Evolutionary conservation across 2,797 vertebrate genomes (phyloP), one percentile per base, ranked within the genome.

Genomic region (Ceyx erithaca): DNA sequence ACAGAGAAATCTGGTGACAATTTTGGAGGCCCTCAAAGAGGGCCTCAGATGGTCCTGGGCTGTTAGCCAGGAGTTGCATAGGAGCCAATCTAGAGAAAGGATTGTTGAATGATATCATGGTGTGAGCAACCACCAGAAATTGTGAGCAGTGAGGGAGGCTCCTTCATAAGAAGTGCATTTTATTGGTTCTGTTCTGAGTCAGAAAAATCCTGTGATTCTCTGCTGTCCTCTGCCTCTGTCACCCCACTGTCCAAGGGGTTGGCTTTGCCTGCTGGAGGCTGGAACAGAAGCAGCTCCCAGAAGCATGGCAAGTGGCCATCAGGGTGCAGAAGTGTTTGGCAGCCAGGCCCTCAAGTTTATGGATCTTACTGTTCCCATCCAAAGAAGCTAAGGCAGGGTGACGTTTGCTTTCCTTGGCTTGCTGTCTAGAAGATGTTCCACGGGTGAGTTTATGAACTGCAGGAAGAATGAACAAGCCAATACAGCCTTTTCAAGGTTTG

Each of bases 401-500:
- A 75, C 52, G 46, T 59, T 78, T 6, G 3, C 66, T 83, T 85
- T 76, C 87, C 45, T 85, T 61, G 41, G 33, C 51, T 92, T 83
- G 66, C 59, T 81, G 54, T 80, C 69, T 81, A 46, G 40, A 59
- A 78, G 76, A n/a, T 67, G 25, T 70, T 75, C 89, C 81, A 93
- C 0, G 26, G 35, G 84, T 67, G 59, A 67, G 40, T 94, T 92
- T 82, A 83, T 95, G 94, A 88, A 76, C 89, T 1, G 2, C 25
- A 66, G 69, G 66, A 87, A 89, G 68, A 71, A 78, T 23, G 70
- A 89, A 78, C 58, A 80, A 89, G 72, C 68, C 86, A 94, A 92
- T 89, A 76, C 35, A 85, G 40, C 9, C 59, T 69, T 82, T 83
- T 90, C 86, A 94, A 94, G 90, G 90, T 91, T 92, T 94, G 88